A percentile compares a stretch with the other conserved stretches of the same genome.
Conservation (phyloP, 2,797 vertebrate species). For the Tadarida brasiliensis region DNA sequence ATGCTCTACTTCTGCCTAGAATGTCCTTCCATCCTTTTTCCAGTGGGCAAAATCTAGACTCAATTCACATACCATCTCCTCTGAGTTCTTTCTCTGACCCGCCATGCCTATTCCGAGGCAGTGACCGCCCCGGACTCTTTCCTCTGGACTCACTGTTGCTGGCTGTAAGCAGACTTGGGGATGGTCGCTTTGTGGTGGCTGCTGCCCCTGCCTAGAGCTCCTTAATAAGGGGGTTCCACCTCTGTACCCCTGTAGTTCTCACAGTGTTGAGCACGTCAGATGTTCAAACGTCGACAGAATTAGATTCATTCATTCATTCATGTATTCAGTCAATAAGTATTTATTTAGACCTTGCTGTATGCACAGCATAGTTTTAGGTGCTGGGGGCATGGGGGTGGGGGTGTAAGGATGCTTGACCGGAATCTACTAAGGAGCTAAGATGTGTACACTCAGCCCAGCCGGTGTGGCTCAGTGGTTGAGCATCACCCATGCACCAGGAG, state of each 20-base stretch:
- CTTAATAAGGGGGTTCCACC: accelerated
- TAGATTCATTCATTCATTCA: neutral
- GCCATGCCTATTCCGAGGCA: neutral
- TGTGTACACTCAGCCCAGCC: neutral
- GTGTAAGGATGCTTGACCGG: neutral
- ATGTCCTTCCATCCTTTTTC: neutral
- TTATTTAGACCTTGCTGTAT: neutral
- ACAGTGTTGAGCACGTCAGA: accelerated
- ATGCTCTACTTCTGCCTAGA: neutral
- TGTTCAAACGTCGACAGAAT: neutral
- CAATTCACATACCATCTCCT: neutral
- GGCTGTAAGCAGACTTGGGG: neutral
- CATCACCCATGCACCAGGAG: too few relatives aligned
- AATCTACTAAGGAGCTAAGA: neutral
- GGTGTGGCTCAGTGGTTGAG: too few relatives aligned
- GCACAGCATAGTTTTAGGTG: neutral
- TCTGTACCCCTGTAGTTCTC: neutral
- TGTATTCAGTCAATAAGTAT: neutral
- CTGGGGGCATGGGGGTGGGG: accelerated
- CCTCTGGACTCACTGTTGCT: neutral
- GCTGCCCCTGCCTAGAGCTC: neutral
- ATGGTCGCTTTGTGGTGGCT: neutral
- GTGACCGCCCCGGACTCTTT: neutral
- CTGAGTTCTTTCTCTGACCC: neutral
- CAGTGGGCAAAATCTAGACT: neutral